Base-by-base conservation (phyloP, 1,140 invertebrate genomes). In the Cylas formicarius region DNA sequence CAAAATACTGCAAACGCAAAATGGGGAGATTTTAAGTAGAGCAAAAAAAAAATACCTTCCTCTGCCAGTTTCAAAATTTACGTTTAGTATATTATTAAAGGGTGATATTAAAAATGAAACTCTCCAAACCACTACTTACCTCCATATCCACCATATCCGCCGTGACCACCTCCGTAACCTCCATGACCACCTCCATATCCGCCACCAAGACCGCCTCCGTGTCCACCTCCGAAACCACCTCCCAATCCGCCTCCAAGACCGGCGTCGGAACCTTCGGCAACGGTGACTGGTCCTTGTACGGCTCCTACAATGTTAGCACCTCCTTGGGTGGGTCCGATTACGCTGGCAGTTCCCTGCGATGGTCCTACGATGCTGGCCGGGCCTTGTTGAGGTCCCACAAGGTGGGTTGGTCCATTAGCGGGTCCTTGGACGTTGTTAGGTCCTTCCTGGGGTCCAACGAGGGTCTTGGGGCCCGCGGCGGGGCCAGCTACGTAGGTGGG, bases 241-340 rank as follows among this genome's bases (percentile, higher is more conserved):
- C 46, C 46, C 8, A 35, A 27, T 36, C 38, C 38, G 29, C 46
- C 46, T 20, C 39, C 43, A 17, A 32, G 21, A 10, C 36, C 46
- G 14, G 46, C 46, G n/a, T n/a, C n/a, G 24, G 43, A 14, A 24
- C 46, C 46, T 42, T 48, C 46, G 36, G 46, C 42, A 27, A 42
- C 42, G 22, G 46, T 48, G 46, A 48, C 43, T 23, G 46, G 46
- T 17, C 39, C 46, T 48, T 48, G 46, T 19, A 40, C 46, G 16
- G 46, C 46, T 48, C 46, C 46, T 21, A 48, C 46, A 17, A 48
- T 39, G 16, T 48, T 32, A 26, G 46, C 46, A 19, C 46, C 46
- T 48, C 46, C 46, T 33, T 48, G 42, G 21, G 46, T 48, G 38
- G 46, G 46, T 48, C 46, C 46, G 37, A 48, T 43, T 43, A 48